Evolutionary conservation across 2,888 invertebrate species (phyloP), one percentile per base, ranked within the genome.

Genomic region (Aphodius sticticus): DNA sequence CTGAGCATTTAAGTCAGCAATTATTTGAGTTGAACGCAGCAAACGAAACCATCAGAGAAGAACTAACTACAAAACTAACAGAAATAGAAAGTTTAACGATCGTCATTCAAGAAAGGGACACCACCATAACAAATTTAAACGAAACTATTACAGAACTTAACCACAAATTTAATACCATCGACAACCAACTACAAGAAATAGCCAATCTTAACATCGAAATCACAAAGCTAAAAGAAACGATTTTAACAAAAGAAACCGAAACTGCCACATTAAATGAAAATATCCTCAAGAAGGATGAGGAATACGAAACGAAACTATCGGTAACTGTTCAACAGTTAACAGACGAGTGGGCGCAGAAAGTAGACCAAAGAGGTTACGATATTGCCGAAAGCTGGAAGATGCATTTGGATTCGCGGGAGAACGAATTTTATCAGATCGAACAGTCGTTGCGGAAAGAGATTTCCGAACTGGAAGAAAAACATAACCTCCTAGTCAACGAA

Each of bases 341-440:
- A 70, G 86, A 86, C 53, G 88, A 90, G 77, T 90, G 90, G 90
- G 88, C 92, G 70, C 89, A 90, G 80, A 90, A 92, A 79, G 91
- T 94, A 37, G 94, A 94, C 85, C 93, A 94, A 86, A 90, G 93
- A 83, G 94, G 94, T 77, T 90, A 90, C 84, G 93, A 94, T 89
- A 92, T 94, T 80, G 94, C 94, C 9, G 92, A 93, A 88, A 90
- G 93, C 85, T 94, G 94, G 94, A 93, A 94, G 85, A 90, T 92
- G 82, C 94, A 94, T 87, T 86, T 94, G 79, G 90, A 91, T n/a
- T 90, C 91, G 83, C 91, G 93, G 70, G 94, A 94, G 89, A 89
- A 88, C 9, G 94, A 93, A 84, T 93, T 93, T 85, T 89, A 90
- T 81, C 89, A 90, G 82, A 86, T 87, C 6, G 92, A 93, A 87